Evolutionary conservation across 2,888 invertebrate genomes (phyloP), one percentile per base, ranked within the genome.

Genomic region (Chloroclystis v-ata): DNA sequence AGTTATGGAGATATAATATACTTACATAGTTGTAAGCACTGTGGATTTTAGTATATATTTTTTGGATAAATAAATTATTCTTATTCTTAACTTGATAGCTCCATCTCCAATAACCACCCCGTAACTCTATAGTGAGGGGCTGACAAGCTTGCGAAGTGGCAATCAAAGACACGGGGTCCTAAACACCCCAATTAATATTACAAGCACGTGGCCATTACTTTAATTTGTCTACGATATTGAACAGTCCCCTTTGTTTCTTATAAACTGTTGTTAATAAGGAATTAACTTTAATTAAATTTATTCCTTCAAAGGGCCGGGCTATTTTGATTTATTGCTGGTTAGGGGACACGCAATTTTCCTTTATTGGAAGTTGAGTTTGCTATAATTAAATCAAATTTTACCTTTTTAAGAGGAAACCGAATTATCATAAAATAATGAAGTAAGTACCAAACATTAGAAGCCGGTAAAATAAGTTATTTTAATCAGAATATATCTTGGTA

Each of bases 181-280:
- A 7, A 16, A 4, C 8, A n/a, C 6, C 20, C 8, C 33, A 35
- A 45, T 49, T 45, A 45, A 37, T 38, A 49, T 49, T 45, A 38
- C 28, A 29, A 35, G 28, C 49, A 49, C 49, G 49, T 42, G 45
- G 37, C 33, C 25, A 52, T 54, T 56, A 52, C 37, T 50, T 54
- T 50, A 54, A 58, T 54, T 54, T 52, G 56, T 52, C 49, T 49
- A 40, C 45, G 49, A 49, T 55, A 57, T 55, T 53, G 52, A 52
- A 57, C 43, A 37, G 53, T 43, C 51, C 47, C 58, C 56, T 51
- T 56, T 57, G 60, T 61, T 58, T 16, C 62, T 61, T 57, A 49
- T 60, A 59, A 63, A 58, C 61, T 57, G 48, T 41, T 61, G 63
- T 60, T 67, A 67, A 64, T 69, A 63, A 59, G 59, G 55, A 61